Conservation (phyloP, 2,888 invertebrate species). For the Molorchus minor region DNA sequence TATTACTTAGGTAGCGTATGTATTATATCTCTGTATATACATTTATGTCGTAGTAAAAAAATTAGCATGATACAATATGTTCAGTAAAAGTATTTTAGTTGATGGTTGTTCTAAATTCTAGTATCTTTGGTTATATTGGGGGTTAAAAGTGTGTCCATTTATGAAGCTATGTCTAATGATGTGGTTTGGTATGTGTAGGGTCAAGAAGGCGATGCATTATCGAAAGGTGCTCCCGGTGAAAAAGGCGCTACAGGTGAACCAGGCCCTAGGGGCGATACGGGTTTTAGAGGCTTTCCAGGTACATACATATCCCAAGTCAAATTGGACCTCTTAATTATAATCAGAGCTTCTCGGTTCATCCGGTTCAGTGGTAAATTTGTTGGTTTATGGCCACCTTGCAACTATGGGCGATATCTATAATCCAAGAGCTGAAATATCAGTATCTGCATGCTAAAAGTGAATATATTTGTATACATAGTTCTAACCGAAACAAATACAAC, state of each 20-base stretch:
- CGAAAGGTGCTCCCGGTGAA: conserved; percentile 72
- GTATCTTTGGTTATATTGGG: conserved; percentile 23
- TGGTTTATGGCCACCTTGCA: too few species aligned
- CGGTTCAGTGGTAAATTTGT: too few species aligned
- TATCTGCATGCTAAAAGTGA: too few species aligned
- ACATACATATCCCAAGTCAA: conserved; percentile 32
- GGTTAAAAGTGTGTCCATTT: conserved; percentile 32
- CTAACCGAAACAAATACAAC: too few species aligned
- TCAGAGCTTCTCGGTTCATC: too few species aligned
- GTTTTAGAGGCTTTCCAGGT: conserved; percentile 66
- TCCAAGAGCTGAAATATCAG: too few species aligned
- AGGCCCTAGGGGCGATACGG: conserved; percentile 65
- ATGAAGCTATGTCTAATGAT: conserved; percentile 52
- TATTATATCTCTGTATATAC: background rate
- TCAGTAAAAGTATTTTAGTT: background rate
- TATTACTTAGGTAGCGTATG: background rate
- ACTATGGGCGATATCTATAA: too few species aligned
- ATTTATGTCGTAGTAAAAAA: conserved; percentile 29
- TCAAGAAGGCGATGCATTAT: conserved; percentile 67
- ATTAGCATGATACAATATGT: conserved; percentile 24
- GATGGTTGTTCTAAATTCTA: conserved; percentile 10
- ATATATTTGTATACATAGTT: too few species aligned
- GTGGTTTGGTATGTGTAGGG: conserved; percentile 64
- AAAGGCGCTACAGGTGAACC: conserved; percentile 68
- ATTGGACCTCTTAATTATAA: too few species aligned